These are phyloP conservation scores for Palythoa heliodiscus DNA, from an alignment of 92 coral and sea anemone species.

Conservation along the genomic window DNA sequence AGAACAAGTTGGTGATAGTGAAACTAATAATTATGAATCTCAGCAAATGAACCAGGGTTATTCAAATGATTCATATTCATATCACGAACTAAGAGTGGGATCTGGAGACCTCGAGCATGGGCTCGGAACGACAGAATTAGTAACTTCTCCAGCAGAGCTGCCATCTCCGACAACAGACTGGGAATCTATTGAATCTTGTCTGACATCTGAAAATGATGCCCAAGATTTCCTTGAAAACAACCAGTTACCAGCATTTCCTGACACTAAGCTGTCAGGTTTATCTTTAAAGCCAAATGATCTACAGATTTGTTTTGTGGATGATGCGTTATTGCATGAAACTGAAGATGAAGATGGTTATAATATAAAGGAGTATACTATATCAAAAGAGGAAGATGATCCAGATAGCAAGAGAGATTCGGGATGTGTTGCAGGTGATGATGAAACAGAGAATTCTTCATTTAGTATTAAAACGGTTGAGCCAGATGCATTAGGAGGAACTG, in stretches of 20 bases:
- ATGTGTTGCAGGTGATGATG: slow-evolving; percentile 92
- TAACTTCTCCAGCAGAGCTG: slow-evolving; percentile 79
- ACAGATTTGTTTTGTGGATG: slow-evolving; percentile 93
- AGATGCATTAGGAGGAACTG: slow-evolving; percentile 66
- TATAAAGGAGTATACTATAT: slow-evolving; percentile 89
- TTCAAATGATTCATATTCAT: slow-evolving; percentile 25
- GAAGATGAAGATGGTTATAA: slow-evolving; percentile 86
- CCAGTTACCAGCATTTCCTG: slow-evolving; percentile 70
- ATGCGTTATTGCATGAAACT: slow-evolving; percentile 74
- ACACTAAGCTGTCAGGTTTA: slow-evolving; percentile 69
- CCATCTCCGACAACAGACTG: slow-evolving; percentile 98
- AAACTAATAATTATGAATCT: slow-evolving; percentile 35
- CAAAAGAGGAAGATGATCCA: slow-evolving; percentile 72
- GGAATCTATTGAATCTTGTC: slow-evolving; percentile 93
- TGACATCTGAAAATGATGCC: slow-evolving; percentile 77
- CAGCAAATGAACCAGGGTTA: slow-evolving; percentile 13
- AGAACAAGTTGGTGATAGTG: slow-evolving; percentile 74
- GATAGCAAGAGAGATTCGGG: slow-evolving; percentile 97
- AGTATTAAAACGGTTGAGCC: slow-evolving; percentile 92
- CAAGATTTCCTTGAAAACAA: slow-evolving; percentile 64
- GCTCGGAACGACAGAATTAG: slow-evolving; percentile 59
- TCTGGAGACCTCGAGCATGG: slow-evolving; percentile 57
- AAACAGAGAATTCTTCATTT: slow-evolving; percentile 70
- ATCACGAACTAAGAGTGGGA: slow-evolving; percentile 23
- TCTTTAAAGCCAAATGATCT: slow-evolving; percentile 82